These are phyloP conservation scores for Cynopterus brachyotis DNA, from an alignment of 2,113 vertebrate genomes.

Conservation along the genomic window DNA sequence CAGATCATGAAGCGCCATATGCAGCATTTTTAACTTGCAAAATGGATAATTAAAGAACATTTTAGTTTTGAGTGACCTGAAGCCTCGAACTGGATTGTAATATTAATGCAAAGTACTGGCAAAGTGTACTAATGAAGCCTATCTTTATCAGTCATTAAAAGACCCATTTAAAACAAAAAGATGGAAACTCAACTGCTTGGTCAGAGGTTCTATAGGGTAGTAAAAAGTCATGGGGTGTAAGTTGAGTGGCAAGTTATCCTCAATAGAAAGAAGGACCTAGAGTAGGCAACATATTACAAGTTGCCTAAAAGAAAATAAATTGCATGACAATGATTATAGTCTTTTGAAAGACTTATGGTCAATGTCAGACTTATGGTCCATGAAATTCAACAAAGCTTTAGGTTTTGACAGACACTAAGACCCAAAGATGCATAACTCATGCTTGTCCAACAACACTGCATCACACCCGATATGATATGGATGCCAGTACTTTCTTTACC, in stretches of 20 bases:
- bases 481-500: not conserved
- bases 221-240: not conserved
- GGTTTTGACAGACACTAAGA: not conserved
- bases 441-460: not conserved
- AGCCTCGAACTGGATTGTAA: not conserved
- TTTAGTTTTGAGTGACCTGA: not conserved
- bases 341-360: not conserved
- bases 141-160: not conserved
- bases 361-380: not conserved
- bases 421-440: not conserved
- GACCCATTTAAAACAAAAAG: not conserved
- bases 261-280: not conserved
- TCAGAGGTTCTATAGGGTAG: not conserved
- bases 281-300: not conserved
- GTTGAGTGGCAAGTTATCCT: not conserved
- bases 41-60: not conserved
- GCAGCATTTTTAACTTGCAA: not conserved
- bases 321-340: not conserved
- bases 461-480: not conserved
- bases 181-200: not conserved
- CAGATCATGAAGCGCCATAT: not conserved
- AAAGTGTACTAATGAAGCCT: not conserved
- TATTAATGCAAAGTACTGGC: not conserved
- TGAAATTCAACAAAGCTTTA: constrained; percentile 12
- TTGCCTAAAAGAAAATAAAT: not conserved